phyloP scores from a whole-genome alignment of 2,797 vertebrate species.

The Fratercula arctica region DNA sequence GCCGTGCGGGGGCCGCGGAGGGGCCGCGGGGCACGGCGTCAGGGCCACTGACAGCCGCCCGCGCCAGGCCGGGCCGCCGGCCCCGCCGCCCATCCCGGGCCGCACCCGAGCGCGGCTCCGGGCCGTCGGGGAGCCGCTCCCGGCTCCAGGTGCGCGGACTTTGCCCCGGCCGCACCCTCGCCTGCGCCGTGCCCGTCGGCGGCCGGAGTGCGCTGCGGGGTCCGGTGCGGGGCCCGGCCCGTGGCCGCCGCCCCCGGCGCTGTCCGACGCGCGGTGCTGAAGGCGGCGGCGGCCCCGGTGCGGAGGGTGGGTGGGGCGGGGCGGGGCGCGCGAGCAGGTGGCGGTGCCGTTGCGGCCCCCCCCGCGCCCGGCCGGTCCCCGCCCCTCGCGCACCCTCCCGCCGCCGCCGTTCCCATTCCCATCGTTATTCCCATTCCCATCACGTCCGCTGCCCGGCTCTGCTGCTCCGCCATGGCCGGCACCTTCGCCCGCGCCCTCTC shows the following conservation, averaged over 20 bases:
- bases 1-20: no score
- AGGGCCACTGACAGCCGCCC: background rate
- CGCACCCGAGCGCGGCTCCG: background rate
- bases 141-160: conserved; percentile 25
- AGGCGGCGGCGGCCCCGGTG: background rate
- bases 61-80: background rate
- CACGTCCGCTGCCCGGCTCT: conserved; percentile 29
- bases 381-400: background rate
- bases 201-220: background rate
- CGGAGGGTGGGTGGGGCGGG: background rate
- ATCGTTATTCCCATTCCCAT: background rate
- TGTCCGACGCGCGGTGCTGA: conserved; percentile 32
- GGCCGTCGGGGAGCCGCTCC: background rate
- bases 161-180: background rate
- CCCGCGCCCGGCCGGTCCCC: background rate
- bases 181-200: background rate
- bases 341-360: background rate
- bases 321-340: background rate
- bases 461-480: conserved; percentile 83
- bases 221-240: background rate
- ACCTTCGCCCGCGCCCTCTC: conserved; percentile 86
- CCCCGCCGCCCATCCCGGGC: background rate
- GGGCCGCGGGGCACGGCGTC: background rate
- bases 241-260: background rate
- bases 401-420: background rate